Evolutionary conservation across 2,888 invertebrate genomes (phyloP).

Genomic region (Philonicus albiceps): DNA sequence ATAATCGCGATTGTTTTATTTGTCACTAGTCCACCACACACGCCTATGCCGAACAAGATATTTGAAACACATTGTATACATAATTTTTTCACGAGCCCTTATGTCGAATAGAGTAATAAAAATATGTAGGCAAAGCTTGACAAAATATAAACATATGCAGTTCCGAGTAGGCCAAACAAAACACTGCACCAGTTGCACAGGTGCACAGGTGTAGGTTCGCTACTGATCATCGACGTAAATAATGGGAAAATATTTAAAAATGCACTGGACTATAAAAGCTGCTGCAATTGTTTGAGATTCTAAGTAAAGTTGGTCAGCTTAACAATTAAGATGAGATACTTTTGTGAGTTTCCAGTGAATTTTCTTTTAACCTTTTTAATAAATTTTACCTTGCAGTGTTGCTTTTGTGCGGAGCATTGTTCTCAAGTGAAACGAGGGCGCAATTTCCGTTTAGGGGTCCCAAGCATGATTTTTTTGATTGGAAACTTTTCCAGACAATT

Average conservation of each 20-base stretch:
- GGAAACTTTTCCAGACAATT: conserved; percentile 69
- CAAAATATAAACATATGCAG: not conserved
- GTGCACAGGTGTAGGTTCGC: not conserved
- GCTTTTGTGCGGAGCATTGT: not conserved
- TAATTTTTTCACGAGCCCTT: not conserved
- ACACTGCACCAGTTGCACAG: not conserved
- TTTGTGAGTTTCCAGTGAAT: not conserved
- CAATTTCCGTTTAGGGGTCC: conserved; percentile 43
- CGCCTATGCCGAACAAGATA: not conserved
- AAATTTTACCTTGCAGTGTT: not conserved
- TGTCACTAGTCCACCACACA: too few species aligned
- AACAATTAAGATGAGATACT: not conserved
- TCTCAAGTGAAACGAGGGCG: not conserved
- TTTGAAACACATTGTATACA: not conserved
- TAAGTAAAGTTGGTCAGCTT: not conserved
- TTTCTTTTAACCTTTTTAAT: not conserved
- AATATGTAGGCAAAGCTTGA: not conserved
- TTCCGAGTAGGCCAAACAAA: not conserved
- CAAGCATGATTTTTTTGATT: conserved; percentile 71
- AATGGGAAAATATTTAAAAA: not conserved
- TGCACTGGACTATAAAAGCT: not conserved
- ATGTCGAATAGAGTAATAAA: not conserved
- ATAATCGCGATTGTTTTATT: not conserved
- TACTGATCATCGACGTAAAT: not conserved
- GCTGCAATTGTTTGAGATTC: not conserved